Conservation (phyloP, 2,888 invertebrate species). For the Drosophila colorata region DNA sequence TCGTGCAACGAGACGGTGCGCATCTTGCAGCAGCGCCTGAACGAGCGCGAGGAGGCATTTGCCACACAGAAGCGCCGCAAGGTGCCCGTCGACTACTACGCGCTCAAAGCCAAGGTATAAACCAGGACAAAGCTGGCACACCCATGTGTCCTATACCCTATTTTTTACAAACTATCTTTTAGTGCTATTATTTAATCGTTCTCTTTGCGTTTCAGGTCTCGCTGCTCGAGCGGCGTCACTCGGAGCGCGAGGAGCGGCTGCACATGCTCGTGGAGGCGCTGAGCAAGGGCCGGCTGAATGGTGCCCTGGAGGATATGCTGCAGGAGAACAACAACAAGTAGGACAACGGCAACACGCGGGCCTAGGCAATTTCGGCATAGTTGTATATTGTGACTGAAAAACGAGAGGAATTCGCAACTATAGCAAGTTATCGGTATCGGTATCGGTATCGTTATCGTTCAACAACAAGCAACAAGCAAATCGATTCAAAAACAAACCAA, state of each 20-base stretch:
- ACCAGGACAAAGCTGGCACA: too few relatives aligned
- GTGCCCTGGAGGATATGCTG: conserved; percentile 83
- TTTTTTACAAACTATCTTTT: too few relatives aligned
- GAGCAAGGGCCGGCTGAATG: conserved; percentile 85
- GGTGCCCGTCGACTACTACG: conserved; percentile 85
- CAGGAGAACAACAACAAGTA: conserved; percentile 84
- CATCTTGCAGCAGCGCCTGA: conserved; percentile 84
- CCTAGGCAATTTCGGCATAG: background rate
- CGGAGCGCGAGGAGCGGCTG: conserved; percentile 85
- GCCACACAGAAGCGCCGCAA: conserved; percentile 85
- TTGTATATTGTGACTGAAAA: background rate
- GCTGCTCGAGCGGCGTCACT: conserved; percentile 84
- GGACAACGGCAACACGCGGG: conserved; percentile 13
- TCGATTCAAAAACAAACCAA: conserved; percentile 14
- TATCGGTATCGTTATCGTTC: conserved; percentile 10
- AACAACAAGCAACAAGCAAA: background rate
- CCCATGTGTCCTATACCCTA: too few relatives aligned
- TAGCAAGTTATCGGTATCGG: conserved; percentile 9
- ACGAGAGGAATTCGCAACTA: background rate
- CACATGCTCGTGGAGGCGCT: conserved; percentile 85
- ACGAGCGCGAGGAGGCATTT: conserved; percentile 84
- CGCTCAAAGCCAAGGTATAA: conserved; percentile 85
- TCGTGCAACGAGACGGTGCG: conserved; percentile 85
- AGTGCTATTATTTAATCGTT: too few relatives aligned
- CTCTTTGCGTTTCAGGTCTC: conserved; percentile 85